These are phyloP conservation scores for Strix uralensis DNA, from an alignment of 2,113 vertebrate species.

Conservation along the genomic window DNA sequence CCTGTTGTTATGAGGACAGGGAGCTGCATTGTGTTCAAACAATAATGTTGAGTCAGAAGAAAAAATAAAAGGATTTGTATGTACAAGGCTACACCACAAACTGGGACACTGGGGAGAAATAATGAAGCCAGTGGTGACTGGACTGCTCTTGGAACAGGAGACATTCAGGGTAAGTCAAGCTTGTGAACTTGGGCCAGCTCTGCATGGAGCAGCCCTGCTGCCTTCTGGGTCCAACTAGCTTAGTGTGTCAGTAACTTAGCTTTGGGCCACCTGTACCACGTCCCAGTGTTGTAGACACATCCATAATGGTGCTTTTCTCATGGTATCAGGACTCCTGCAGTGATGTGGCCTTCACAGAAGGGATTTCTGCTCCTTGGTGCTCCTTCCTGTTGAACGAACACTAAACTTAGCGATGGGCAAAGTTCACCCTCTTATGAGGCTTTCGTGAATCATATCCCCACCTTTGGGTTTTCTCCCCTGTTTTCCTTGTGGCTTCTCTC, in stretches of 20 bases:
- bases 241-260: neutral
- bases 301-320: neutral
- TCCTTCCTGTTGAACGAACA: neutral
- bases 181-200: neutral
- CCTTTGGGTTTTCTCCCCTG: neutral
- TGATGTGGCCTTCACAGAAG: neutral
- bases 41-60: neutral
- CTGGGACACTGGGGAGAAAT: neutral
- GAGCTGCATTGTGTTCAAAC: neutral
- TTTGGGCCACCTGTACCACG: neutral
- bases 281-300: neutral
- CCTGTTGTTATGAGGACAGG: neutral
- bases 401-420: neutral
- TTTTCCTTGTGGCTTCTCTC: neutral
- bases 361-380: neutral
- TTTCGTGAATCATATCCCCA: neutral
- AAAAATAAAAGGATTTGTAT: neutral
- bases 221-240: neutral
- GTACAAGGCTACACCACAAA: fast-evolving
- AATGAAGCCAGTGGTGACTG: neutral
- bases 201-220: neutral
- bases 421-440: fast-evolving
- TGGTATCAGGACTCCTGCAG: neutral
- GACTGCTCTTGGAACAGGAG: neutral
- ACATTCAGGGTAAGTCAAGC: neutral